Evolutionary conservation across 2,797 vertebrate species (phyloP), one percentile per base, ranked within the genome.

Genomic region (Protosalanx chinensis): DNA sequence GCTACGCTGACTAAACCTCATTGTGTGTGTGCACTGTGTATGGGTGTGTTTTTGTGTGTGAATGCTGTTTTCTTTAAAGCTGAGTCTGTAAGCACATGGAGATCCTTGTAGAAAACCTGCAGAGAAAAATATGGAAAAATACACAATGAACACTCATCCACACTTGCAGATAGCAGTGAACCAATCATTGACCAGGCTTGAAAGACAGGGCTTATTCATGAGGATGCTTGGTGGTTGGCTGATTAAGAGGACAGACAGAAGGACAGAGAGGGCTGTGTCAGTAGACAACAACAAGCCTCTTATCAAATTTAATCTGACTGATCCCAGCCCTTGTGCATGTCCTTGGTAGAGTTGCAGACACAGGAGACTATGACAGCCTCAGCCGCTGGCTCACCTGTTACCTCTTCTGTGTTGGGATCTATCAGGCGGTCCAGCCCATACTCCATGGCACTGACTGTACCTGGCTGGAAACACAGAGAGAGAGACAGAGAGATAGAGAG

Each of bases 351-450:
- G 82, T 74, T 82, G 78, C 13, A 62, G 76, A 67, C 63, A 61
- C n/a, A 2, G 53, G 12, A 60, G 2, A 10, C 56, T 59, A 8
- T 58, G 18, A 59, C 18, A 27, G 20, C 10, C 41, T 46, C 10
- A 13, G 41, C 41, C 41, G 3, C 41, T 46, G 18, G 83, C 95
- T 92, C 88, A 98, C 96, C 96, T 90, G 92, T 95, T 96, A 99
- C 97, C 97, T 96, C 94, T 1, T 87, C 87, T 84, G 90, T 88
- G 78, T 92, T 95, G 0, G 97, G 95, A 75, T 98, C 93, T 1
- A 87, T 90, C 37, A 92, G 92, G 1, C 97, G 92, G 32, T 98
- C 91, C 76, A 96, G 72, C 35, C 97, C 97, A 0, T 95, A 97
- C 79, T 98, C 96, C 72, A 99, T 94, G 35, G 89, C 91, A 0